Base-by-base conservation (phyloP, 2,888 invertebrate genomes). In the Nasonovia ribisnigri region DNA sequence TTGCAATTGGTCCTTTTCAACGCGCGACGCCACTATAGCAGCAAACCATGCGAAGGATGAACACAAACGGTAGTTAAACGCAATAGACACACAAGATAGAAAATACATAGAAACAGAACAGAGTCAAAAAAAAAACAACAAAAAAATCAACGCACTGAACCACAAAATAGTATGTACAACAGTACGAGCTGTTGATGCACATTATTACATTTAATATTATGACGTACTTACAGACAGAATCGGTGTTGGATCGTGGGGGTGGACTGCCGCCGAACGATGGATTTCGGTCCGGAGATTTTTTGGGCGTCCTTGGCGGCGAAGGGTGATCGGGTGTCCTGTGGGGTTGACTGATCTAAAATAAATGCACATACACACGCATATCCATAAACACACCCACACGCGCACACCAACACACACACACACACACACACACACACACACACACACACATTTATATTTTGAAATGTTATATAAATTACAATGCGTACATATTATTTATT, bases 1-100 rank as follows among this genome's bases (percentile, higher is more conserved):
- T 94, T 95, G 96, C 95, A 97, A 97, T 95, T 97, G 97, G 96
- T 97, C 97, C 95, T 97, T 96, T 95, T 97, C 96, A 95, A 97
- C 97, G 95, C 97, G 96, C 94, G 97, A 94, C 94, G 90, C 86
- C 94, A 90, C 93, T 93, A 93, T 93, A 87, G 93, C 93, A 90
- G 93, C 90, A 90, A 93, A 93, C 67, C 93, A 93, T 93, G 93
- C 93, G 90, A 93, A 93, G 67, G 90, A 90, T 90, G 90, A 87
- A 93, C 42, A 90, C 93, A 93, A 86, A 93, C 89, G 60, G 46
- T 77, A 77, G 77, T 77, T 36, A 92, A 89, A 93, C 93, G 86
- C 90, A 90, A 93, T 86, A 93, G 93, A 90, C 93, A 93, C 92
- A 92, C 84, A 67, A 67, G 51, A 93, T 60, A 60, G 48, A 93